These are phyloP conservation scores for Apteryx mantelli DNA, from an alignment of 2,113 vertebrate species.

Conservation along the genomic window DNA sequence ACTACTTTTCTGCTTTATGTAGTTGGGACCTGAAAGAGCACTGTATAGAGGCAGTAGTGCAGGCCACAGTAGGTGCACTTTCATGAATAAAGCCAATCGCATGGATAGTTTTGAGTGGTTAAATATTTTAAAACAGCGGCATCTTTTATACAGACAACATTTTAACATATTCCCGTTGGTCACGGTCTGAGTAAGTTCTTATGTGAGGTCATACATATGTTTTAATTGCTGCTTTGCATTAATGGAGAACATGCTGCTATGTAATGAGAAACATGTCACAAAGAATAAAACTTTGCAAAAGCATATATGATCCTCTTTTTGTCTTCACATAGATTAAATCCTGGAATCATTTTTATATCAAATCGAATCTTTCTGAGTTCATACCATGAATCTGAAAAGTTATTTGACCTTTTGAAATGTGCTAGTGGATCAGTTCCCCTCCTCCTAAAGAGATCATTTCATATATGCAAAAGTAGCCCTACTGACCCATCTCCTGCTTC, in stretches of 20 bases:
- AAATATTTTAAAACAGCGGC: background rate
- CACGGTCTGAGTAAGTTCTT: background rate
- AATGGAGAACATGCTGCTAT: background rate
- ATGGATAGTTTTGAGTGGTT: background rate
- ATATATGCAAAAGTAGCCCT: conserved; percentile 3
- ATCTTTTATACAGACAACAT: background rate
- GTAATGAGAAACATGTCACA: background rate
- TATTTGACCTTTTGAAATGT: background rate
- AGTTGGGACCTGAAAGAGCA: background rate
- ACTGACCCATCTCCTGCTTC: background rate
- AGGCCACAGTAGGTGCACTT: background rate
- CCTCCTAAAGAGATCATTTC: background rate
- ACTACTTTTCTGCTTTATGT: background rate
- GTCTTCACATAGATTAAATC: background rate
- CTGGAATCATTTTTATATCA: background rate
- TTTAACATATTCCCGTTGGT: background rate
- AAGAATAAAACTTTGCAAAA: background rate
- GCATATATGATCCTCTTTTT: background rate
- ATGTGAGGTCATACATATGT: background rate
- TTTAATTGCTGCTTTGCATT: background rate
- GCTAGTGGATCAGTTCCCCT: background rate
- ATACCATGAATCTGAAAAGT: background rate
- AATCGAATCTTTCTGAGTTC: background rate
- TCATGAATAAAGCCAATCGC: background rate
- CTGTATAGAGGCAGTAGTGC: background rate